phyloP scores from a whole-genome alignment of 2,797 vertebrate genomes.

The Urophycis tenuis region DNA sequence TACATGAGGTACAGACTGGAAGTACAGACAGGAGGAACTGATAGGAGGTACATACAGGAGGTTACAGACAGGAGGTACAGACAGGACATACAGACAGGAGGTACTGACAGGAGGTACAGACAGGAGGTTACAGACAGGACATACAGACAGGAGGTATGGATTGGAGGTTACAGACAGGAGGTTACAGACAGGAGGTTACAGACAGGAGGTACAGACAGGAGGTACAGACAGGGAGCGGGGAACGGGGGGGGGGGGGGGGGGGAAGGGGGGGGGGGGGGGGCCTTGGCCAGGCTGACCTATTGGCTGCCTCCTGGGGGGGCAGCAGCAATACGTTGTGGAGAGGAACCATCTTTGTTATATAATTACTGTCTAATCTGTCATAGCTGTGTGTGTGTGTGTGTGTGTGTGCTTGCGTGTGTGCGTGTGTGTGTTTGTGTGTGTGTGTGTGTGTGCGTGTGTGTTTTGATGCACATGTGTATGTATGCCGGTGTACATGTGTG shows the following conservation, averaged over 20 bases:
- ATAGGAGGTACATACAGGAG: too few relatives aligned
- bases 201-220: too few relatives aligned
- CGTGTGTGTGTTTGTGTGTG: background rate
- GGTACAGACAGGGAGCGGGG: too few relatives aligned
- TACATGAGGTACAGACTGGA: too few relatives aligned
- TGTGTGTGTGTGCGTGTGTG: background rate
- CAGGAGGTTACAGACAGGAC: too few relatives aligned
- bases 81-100: too few relatives aligned
- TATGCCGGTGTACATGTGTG: background rate
- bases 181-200: too few relatives aligned
- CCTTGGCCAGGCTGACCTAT: constrained; percentile 66
- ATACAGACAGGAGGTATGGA: too few relatives aligned
- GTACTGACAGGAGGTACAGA: too few relatives aligned
- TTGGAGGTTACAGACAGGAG: too few relatives aligned
- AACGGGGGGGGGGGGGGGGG: constrained; percentile 57
- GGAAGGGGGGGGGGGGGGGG: constrained; percentile 48
- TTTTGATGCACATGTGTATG: background rate
- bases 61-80: too few relatives aligned
- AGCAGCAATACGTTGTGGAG: constrained; percentile 37
- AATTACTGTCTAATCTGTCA: background rate
- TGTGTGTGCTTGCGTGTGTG: constrained; percentile 5
- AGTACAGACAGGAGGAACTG: too few relatives aligned
- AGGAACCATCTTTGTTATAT: constrained; percentile 5
- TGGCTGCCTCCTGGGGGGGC: constrained; percentile 45
- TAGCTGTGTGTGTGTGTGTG: constrained; percentile 19